These are phyloP conservation scores for Papilio elwesi DNA, from an alignment of 2,888 invertebrate species.

Conservation along the genomic window DNA sequence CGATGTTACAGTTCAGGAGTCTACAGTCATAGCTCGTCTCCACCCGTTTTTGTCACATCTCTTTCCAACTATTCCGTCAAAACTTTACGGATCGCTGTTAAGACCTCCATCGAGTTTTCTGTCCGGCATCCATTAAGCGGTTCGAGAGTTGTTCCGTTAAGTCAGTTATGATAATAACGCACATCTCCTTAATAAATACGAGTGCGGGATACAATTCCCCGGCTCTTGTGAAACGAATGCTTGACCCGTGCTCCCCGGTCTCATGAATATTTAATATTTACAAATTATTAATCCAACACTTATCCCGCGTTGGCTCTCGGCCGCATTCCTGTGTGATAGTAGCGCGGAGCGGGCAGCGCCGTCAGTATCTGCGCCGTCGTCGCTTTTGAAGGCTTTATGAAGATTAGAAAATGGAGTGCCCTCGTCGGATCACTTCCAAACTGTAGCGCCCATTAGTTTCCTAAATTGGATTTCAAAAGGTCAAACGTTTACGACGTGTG, in stretches of 20 bases:
- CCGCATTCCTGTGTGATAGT: conserved; percentile 68
- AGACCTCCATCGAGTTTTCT: conserved; percentile 55
- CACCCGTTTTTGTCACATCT: conserved; percentile 3
- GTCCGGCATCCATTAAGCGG: conserved; percentile 56
- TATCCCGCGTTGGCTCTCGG: conserved; percentile 61
- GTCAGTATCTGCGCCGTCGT: conserved; percentile 69
- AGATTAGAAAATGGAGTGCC: conserved; percentile 76
- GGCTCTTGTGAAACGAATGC: conserved; percentile 74
- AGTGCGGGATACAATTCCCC: conserved; percentile 69
- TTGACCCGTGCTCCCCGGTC: conserved; percentile 75
- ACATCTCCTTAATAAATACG: conserved; percentile 78
- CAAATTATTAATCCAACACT: conserved; percentile 83
- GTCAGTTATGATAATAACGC: conserved; percentile 79
- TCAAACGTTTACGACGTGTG: conserved; percentile 23
- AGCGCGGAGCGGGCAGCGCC: conserved; percentile 52
- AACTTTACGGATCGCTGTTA: conserved; percentile 52
- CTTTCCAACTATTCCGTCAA: not conserved
- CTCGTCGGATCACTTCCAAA: conserved; percentile 45
- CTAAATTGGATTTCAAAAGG: conserved; percentile 31
- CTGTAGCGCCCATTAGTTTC: conserved; percentile 11
- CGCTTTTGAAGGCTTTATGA: conserved; percentile 71
- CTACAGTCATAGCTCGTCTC: too few relatives aligned
- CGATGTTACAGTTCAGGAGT: too few relatives aligned
- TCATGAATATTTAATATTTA: conserved; percentile 84
- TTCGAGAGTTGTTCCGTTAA: conserved; percentile 63